phyloP scores from a whole-genome alignment of 2,888 invertebrate genomes.

The Pilophorus perplexus region DNA sequence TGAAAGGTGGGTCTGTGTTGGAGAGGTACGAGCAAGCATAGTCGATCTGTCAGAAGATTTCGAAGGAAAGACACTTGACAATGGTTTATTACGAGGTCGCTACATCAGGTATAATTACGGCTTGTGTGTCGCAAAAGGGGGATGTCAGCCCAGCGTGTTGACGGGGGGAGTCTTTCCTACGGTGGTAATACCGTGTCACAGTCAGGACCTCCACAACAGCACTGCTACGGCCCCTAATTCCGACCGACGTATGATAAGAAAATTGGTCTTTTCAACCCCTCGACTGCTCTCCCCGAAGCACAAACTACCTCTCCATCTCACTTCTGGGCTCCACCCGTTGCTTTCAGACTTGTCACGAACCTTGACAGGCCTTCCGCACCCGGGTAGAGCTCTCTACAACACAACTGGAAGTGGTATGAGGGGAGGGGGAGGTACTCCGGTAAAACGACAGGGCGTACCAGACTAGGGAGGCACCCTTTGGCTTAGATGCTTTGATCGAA shows the following conservation, averaged over 20 bases:
- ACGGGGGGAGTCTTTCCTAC: constrained; percentile 32
- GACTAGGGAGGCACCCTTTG: constrained; percentile 18
- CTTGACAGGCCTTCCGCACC: constrained; percentile 30
- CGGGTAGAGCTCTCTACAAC: neutral
- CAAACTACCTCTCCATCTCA: constrained; percentile 38
- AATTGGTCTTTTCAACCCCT: constrained; percentile 41
- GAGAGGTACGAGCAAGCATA: too few species aligned
- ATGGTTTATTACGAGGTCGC: constrained; percentile 6
- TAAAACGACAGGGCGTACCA: constrained; percentile 29
- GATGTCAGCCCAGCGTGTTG: constrained; percentile 30
- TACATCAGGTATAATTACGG: constrained; percentile 31
- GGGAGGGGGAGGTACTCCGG: constrained; percentile 15
- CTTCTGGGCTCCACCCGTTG: constrained; percentile 33
- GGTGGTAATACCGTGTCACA: constrained; percentile 40
- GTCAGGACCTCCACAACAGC: constrained; percentile 31
- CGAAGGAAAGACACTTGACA: neutral
- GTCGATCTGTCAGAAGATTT: neutral
- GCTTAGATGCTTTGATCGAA: constrained; percentile 36
- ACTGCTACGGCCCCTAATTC: constrained; percentile 40
- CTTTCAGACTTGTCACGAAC: constrained; percentile 40
- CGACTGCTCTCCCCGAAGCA: constrained; percentile 8
- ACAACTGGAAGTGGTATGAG: too few species aligned
- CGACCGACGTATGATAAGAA: constrained; percentile 42
- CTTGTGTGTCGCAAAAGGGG: constrained; percentile 26
- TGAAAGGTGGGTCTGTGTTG: too few species aligned